Base-by-base conservation (phyloP, 1,140 invertebrate genomes). In the Hormaphis cornu region DNA sequence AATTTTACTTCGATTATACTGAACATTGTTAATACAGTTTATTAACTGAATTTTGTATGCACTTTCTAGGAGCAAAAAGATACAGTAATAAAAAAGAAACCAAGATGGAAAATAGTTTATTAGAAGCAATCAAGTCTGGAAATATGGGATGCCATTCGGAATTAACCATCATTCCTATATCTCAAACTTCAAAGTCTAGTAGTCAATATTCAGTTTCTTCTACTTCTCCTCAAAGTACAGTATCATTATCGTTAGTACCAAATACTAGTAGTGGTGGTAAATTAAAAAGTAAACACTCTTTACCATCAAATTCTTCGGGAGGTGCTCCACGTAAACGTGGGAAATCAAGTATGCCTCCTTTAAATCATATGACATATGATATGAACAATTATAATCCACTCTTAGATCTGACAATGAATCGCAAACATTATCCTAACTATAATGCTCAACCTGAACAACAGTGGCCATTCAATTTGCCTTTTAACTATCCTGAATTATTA, bases 31-130 rank as follows among this genome's bases (percentile, higher is more conserved):
- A 20, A 37, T 24, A 8, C 14, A 40, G 6, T 37, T n/a, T n/a
- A n/a, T 9, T 58, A 26, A 44, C 28, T 44, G n/a, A 28, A 61
- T 61, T 9, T 28, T n/a, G 16, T 44, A 28, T 44, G 26, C 33
- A 40, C 24, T 40, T 40, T 40, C 14, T 40, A 56, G 54, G 20
- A 24, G 5, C 6, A 37, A 16, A 56, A 37, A 37, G 2, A 26
- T 26, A 40, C 7, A 28, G 12, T 8, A 44, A 44, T 20, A 66
- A 16, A 66, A 48, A 20, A 9, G 33, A 66, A 46, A 66, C 30
- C 54, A 54, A n/a, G n/a, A 46, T 66, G 59, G 59, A 66, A 66
- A 66, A 66, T 66, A 66, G 59, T 66, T 66, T 66, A 33, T 48
- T 66, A 14, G 59, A 66, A 48, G 59, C 59, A 66, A 66, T 66